A percentile compares a stretch with the other conserved stretches of the same genome.
These are phyloP conservation scores for Myotis brandtii DNA, from an alignment of 2,113 vertebrate species.

Conservation along the genomic window DNA sequence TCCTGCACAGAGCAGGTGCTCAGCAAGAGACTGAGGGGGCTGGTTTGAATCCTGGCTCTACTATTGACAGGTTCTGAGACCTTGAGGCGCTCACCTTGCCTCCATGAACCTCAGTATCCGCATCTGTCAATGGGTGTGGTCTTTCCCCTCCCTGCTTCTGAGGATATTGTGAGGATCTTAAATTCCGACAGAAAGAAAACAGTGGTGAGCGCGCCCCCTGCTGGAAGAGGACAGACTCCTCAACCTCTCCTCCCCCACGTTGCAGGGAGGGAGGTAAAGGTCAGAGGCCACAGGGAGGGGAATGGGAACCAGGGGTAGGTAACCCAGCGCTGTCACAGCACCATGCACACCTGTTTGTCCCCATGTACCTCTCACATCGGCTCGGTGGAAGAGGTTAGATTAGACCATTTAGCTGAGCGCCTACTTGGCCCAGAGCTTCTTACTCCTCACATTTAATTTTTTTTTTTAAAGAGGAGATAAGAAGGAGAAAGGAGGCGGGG, in stretches of 20 bases:
- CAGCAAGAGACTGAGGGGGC: neutral
- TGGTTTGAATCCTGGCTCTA: neutral
- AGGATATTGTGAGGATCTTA: fast-evolving
- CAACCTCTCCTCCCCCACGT: fast-evolving
- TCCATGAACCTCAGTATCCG: neutral
- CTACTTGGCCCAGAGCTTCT: neutral
- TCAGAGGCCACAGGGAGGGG: neutral
- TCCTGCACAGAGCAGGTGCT: neutral
- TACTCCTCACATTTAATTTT: neutral
- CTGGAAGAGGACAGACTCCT: neutral
- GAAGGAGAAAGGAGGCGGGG: neutral
- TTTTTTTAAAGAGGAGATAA: neutral
- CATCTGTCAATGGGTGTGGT: neutral
- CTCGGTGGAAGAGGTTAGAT: neutral
- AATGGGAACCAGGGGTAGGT: fast-evolving
- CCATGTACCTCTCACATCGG: fast-evolving
- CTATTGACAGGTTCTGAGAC: neutral
- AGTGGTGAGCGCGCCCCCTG: slow-evolving; percentile 3
- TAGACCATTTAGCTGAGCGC: neutral
- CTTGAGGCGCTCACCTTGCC: neutral
- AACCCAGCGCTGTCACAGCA: neutral
- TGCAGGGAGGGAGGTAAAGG: neutral
- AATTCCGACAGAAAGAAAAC: neutral
- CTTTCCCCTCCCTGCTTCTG: too few relatives aligned
- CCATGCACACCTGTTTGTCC: neutral